Evolutionary conservation across 1,140 invertebrate genomes (phyloP).

Genomic region (Potamilus streckersoni): DNA sequence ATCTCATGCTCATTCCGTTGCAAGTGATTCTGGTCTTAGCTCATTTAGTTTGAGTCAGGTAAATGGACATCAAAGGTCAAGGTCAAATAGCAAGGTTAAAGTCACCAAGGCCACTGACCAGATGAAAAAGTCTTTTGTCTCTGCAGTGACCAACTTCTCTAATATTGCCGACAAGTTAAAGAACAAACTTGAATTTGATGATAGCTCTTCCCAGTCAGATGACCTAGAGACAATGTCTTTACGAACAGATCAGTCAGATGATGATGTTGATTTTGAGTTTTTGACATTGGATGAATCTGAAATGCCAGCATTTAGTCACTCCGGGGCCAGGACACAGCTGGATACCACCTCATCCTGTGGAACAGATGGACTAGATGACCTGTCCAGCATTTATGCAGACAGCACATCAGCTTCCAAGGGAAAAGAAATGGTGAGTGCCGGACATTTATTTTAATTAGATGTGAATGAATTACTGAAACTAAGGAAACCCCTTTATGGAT

Average conservation of each 20-base stretch:
- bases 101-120: constrained; percentile 21
- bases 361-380: constrained; percentile 85
- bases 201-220: constrained; percentile 12
- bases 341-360: constrained; percentile 73
- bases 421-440: constrained; percentile 48
- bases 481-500: neutral
- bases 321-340: constrained; percentile 21
- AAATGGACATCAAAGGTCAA: constrained; percentile 18
- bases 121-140: constrained; percentile 57
- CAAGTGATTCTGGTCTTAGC: constrained; percentile 36
- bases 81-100: constrained; percentile 31
- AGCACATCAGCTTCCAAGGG: constrained; percentile 51
- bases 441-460: neutral
- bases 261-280: constrained; percentile 69
- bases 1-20: constrained; percentile 1
- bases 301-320: constrained; percentile 55
- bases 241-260: constrained; percentile 68
- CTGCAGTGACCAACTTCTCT: constrained; percentile 55
- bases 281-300: constrained; percentile 63
- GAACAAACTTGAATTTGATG: constrained; percentile 53
- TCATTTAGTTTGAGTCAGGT: constrained; percentile 9
- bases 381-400: constrained; percentile 72
- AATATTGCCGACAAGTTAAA: constrained; percentile 58
- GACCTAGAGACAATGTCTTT: constrained; percentile 55
- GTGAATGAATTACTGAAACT: neutral